Evolutionary conservation across 2,113 vertebrate genomes (phyloP).

Genomic region (Muntiacus muntjak): DNA sequence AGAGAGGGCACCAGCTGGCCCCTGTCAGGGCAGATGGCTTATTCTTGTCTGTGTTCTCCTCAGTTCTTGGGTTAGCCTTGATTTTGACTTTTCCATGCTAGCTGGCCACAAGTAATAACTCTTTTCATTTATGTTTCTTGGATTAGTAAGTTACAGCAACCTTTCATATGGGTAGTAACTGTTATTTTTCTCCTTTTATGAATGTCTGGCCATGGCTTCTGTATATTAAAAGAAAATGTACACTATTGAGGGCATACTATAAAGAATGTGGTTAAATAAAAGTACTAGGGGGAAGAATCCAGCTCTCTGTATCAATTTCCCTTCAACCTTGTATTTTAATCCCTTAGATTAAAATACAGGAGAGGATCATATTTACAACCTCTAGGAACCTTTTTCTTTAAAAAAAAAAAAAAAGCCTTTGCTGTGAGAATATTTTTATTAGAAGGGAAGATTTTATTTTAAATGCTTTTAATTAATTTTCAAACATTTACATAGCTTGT

Average conservation of each 20-base stretch:
- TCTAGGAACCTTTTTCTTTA: neutral
- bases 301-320: neutral
- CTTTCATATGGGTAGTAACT: neutral
- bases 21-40: neutral
- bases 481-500: neutral
- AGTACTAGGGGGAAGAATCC: neutral
- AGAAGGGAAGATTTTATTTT: neutral
- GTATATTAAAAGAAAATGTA: neutral
- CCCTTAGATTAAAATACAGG: neutral
- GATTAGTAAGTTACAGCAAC: neutral
- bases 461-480: conserved; percentile 13
- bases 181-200: neutral
- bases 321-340: neutral
- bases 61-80: neutral
- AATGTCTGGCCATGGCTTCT: neutral
- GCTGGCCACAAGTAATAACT: neutral
- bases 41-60: neutral
- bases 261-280: neutral
- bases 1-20: neutral
- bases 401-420: neutral
- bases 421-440: neutral
- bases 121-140: neutral
- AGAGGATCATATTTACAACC: neutral
- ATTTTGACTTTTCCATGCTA: neutral
- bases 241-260: neutral